Evolutionary conservation across 2,797 vertebrate species (phyloP), one percentile per base, ranked within the genome.

Genomic region (Mormyrops attenuatus): DNA sequence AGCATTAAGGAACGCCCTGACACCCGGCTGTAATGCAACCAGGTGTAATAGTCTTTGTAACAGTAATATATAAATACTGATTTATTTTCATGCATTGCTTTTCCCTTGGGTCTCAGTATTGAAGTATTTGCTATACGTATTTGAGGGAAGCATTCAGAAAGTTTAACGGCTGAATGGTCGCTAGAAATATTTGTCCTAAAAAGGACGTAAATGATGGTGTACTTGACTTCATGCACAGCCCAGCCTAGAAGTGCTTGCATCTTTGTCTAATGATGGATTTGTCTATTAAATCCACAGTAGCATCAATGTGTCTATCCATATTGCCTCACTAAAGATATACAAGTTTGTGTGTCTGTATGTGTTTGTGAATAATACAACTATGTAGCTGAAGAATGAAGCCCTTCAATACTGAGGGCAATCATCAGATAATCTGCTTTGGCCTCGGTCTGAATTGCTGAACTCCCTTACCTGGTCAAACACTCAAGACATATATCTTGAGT

Each of bases 11-110:
- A 50, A 52, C 5, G 13, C 5, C 34, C 69, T 41, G 69, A 17
- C 34, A 73, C 5, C 69, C 34, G 0, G 15, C 69, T 41, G 66
- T 34, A 50, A 15, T 30, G 22, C 47, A 49, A n/a, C 9, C 82
- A 50, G 47, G 47, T 85, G 82, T 13, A 85, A 50, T 50, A 85
- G 3, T 52, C 82, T 30, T 52, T 30, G 44, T 85, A 85, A 50
- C 44, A 50, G 9, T 52, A 17, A 26, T 85, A 26, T 85, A 50
- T 26, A 85, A 85, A 85, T 85, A 49, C 20, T 52, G 8, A 52
- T 49, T 52, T 85, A 85, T 85, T 52, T 85, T 26, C 82, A 85
- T 85, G 82, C 82, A 85, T 26, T 85, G 47, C 9, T 85, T 49
- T 49, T 52, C 13, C 69, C 34, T 47, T 47, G 77, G 77, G 77